Evolutionary conservation across 1,140 invertebrate species (phyloP).

Genomic region (Pantala flavescens): DNA sequence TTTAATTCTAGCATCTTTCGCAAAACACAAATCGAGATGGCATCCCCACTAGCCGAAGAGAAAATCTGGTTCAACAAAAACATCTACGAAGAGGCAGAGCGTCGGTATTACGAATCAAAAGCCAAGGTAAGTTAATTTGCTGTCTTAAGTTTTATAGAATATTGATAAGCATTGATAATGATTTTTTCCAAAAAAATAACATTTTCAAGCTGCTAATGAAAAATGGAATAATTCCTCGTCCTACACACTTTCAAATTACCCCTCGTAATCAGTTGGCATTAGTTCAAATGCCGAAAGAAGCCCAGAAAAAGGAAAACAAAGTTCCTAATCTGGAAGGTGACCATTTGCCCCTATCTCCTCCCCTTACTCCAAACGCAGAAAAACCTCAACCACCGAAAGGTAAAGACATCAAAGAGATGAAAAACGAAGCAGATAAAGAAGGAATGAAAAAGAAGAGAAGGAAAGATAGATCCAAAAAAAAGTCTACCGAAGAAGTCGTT

Average conservation of each 20-base stretch:
- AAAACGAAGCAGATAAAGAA: slow-evolving; percentile 2
- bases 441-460: not conserved
- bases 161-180: no score
- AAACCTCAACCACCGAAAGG: not conserved
- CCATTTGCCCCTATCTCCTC: not conserved
- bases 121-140: slow-evolving; percentile 20
- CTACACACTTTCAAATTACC: not conserved
- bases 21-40: not conserved
- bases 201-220: slow-evolving; percentile 1
- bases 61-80: slow-evolving; percentile 31
- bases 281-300: not conserved
- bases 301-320: not conserved
- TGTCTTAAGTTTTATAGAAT: no score
- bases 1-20: not conserved
- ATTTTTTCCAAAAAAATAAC: no score
- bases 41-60: slow-evolving; percentile 26
- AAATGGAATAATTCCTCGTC: slow-evolving; percentile 2
- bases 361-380: slow-evolving; percentile 12
- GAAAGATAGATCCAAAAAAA: not conserved
- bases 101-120: slow-evolving; percentile 25
- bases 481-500: not conserved
- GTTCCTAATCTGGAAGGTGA: not conserved
- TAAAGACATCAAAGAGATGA: not conserved
- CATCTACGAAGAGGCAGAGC: slow-evolving; percentile 31
- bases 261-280: not conserved